These are phyloP conservation scores for Moxostoma hubbsi DNA, from an alignment of 2,797 vertebrate species.

Conservation along the genomic window DNA sequence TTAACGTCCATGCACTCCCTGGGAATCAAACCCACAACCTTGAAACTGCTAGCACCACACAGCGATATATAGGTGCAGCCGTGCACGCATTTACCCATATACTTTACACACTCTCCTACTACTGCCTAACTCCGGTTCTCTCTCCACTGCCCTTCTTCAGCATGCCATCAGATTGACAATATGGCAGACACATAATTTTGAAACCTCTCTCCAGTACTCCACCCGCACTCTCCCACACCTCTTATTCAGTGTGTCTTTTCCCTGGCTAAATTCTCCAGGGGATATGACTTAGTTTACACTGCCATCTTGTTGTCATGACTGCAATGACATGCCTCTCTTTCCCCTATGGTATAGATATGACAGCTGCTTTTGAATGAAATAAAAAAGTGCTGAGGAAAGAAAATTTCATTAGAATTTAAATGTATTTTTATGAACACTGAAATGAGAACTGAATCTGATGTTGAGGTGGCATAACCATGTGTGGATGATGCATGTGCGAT, in stretches of 20 bases:
- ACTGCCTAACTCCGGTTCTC: conserved; percentile 24
- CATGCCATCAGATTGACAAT: conserved; percentile 26
- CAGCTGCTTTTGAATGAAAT: conserved; percentile 34
- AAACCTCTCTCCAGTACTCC: conserved; percentile 49
- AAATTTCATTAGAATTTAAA: conserved; percentile 59
- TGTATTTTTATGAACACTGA: conserved; percentile 45
- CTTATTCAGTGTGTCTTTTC: conserved; percentile 44
- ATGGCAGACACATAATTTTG: conserved; percentile 56
- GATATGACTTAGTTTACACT: conserved; percentile 84
- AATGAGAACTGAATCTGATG: conserved; percentile 47
- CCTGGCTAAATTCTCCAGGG: conserved; percentile 64
- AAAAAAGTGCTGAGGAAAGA: conserved; percentile 59
- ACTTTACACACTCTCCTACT: not conserved
- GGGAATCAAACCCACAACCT: too few relatives aligned
- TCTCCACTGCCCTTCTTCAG: conserved; percentile 45
- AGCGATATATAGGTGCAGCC: not conserved
- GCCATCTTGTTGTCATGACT: conserved; percentile 84
- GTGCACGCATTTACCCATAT: not conserved
- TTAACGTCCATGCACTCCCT: too few relatives aligned
- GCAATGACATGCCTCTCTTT: conserved; percentile 79
- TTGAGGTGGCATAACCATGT: conserved; percentile 42
- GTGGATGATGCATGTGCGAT: conserved; percentile 39
- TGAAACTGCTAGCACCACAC: too few relatives aligned
- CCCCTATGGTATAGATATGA: conserved; percentile 32
- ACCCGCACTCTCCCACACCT: conserved; percentile 65